Base-by-base conservation (phyloP, 2,797 vertebrate species). In the Darevskia mixta region DNA sequence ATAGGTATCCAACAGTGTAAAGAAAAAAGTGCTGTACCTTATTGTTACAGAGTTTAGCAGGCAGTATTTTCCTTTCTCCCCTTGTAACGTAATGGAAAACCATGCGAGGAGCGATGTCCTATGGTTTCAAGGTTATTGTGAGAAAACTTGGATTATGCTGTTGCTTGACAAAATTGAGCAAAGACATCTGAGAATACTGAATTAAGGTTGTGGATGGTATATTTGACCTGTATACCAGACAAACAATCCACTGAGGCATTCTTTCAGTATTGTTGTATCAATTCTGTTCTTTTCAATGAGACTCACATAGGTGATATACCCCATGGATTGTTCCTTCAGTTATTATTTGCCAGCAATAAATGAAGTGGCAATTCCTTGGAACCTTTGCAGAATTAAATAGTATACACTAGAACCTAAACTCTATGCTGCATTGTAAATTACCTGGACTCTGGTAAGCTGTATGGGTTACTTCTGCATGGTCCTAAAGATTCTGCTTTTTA, bases 1-100 rank as follows among this genome's bases (percentile, higher is more conserved):
- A 89, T 86, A 43, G 17, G 17, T 76, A 85, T 87, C 79, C 93
- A 93, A 32, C 10, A 88, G 35, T 88, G 69, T 86, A 83, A 67
- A 72, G 86, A 87, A 72, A 61, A 43, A 73, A 1, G 38, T 86
- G 73, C 71, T 78, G 20, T 61, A 55, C 8, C 15, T 72, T 92
- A 41, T 27, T 91, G 90, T 80, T 88, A 79, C 82, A 73, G 80
- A 38, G 2, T 49, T 89, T 79, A 32, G n/a, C 71, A 17, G 76
- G 27, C 83, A 82, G 43, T 1, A 2, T 0, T 58, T 43, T 75
- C 18, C 17, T 87, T 87, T 93, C 71, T 88, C 17, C 20, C 89
- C 61, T 84, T 77, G 0, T 3, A n/a, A 38, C 61, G 27, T 38
- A 81, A 58, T 86, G 38, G 73, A 90, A 85, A 89, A 66, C 67